Evolutionary conservation across 2,888 invertebrate genomes (phyloP), one percentile per base, ranked within the genome.

Genomic region (Pseudococcus longispinus): DNA sequence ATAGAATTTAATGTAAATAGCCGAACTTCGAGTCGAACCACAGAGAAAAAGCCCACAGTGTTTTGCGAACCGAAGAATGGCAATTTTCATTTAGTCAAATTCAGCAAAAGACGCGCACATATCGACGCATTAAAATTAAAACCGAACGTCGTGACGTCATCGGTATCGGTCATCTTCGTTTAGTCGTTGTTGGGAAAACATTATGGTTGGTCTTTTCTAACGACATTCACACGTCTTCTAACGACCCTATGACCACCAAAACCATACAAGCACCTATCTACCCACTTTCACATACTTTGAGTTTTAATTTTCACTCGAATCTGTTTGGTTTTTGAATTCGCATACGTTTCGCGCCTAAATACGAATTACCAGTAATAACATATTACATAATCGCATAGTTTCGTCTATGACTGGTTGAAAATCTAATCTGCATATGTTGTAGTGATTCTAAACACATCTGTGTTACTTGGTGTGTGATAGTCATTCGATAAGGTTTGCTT

Each of bases 1-100:
- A 80, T 42, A 80, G 42, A 80, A 42, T 80, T 20, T n/a, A 70
- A 80, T 42, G n/a, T 42, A 80, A 80, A 42, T 80, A 80, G 2
- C 15, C 77, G 42, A 80, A 80, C 5, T 9, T 37, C 37, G 37
- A 37, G 0, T 23, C 60, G 60, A 23, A 23, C 60, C 18, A n/a
- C 11, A 74, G 74, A 29, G 74, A 26, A 15, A 4, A 15, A 4
- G 13, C 60, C n/a, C n/a, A 15, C 15, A 13, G 6, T 46, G 2
- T n/a, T 51, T 51, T 51, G 3, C 60, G 20, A 60, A 60, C 23
- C 74, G 74, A 32, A 74, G 37, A 37, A 37, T 6, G 9, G 37
- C n/a, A 29, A 37, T 23, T 23, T 60, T 60, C 23, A 60, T 55
- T 55, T 23, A 60, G 60, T 20, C 20, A 60, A 60, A 23, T 60